Percentiles rank a stretch among this genome's conserved stretches.
Evolutionary conservation across 2,113 vertebrate species (phyloP).

Genomic region (Xerus inauris): DNA sequence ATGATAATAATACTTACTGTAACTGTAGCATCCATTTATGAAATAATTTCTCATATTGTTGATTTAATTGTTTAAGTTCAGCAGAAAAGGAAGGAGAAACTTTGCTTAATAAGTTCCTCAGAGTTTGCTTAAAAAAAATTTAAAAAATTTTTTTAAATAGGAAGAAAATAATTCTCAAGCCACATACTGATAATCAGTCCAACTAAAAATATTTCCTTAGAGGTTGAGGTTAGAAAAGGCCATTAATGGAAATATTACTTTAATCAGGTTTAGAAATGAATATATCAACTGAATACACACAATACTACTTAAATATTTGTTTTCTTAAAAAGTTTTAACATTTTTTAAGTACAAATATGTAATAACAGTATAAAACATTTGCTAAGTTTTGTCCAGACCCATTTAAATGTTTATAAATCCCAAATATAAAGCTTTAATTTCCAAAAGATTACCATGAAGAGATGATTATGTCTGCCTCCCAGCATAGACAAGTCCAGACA

Average conservation of each 20-base stretch:
- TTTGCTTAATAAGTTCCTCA: constrained; percentile 89
- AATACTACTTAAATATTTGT: background rate
- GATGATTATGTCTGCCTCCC: background rate
- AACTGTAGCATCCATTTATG: constrained; percentile 97
- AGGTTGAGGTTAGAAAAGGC: background rate
- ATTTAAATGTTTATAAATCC: constrained; percentile 51
- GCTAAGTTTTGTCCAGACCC: constrained; percentile 22
- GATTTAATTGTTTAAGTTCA: constrained; percentile 91
- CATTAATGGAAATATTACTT: background rate
- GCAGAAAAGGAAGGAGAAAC: constrained; percentile 88
- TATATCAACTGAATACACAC: background rate
- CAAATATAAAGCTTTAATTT: constrained; percentile 52
- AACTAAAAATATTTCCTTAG: constrained; percentile 24
- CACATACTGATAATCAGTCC: constrained; percentile 23
- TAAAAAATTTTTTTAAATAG: background rate
- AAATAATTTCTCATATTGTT: constrained; percentile 91
- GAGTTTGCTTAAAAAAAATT: constrained; percentile 88
- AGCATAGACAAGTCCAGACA: constrained; percentile 52
- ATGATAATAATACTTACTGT: constrained; percentile 88
- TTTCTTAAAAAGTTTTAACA: background rate
- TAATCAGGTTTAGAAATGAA: background rate
- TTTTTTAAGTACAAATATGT: background rate
- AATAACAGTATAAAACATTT: background rate
- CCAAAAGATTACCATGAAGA: constrained; percentile 3
- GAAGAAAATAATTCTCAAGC: constrained; percentile 54